phyloP scores from a whole-genome alignment of 1,140 invertebrate species.

The Stegodyphus mimosarum region DNA sequence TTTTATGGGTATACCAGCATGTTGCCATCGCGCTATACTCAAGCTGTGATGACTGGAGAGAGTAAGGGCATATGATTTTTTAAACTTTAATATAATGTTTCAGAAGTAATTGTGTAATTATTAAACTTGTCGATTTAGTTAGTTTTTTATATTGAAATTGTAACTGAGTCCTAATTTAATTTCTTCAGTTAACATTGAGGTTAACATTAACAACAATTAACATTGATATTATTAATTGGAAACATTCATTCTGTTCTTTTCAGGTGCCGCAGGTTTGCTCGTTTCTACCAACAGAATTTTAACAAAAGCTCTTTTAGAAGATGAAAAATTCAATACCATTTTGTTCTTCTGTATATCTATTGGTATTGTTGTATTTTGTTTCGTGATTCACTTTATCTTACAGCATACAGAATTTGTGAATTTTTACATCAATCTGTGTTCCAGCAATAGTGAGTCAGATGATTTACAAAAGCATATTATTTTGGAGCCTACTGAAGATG shows the following conservation, averaged over 20 bases:
- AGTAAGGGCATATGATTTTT: conserved; percentile 73
- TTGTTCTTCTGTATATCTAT: conserved; percentile 86
- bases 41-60: conserved; percentile 94
- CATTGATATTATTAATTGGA: not conserved
- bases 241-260: not conserved
- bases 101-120: too few species aligned
- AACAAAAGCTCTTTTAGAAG: conserved; percentile 80
- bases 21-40: conserved; percentile 87
- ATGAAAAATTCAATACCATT: conserved; percentile 82
- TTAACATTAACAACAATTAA: not conserved
- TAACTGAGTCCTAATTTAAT: too few species aligned
- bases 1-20: conserved; percentile 95
- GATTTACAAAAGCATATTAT: conserved; percentile 75
- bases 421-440: conserved; percentile 81
- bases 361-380: conserved; percentile 79
- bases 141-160: too few species aligned
- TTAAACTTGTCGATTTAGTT: too few species aligned
- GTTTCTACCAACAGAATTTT: conserved; percentile 85
- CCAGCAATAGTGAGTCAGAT: conserved; percentile 61
- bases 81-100: too few species aligned
- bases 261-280: conserved; percentile 84
- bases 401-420: conserved; percentile 83
- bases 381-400: conserved; percentile 79
- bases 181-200: not conserved
- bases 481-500: conserved; percentile 82